A percentile compares a stretch with the other conserved stretches of the same genome.
Evolutionary conservation across 2,113 vertebrate species (phyloP).

Genomic region (Oreochromis spilurus): DNA sequence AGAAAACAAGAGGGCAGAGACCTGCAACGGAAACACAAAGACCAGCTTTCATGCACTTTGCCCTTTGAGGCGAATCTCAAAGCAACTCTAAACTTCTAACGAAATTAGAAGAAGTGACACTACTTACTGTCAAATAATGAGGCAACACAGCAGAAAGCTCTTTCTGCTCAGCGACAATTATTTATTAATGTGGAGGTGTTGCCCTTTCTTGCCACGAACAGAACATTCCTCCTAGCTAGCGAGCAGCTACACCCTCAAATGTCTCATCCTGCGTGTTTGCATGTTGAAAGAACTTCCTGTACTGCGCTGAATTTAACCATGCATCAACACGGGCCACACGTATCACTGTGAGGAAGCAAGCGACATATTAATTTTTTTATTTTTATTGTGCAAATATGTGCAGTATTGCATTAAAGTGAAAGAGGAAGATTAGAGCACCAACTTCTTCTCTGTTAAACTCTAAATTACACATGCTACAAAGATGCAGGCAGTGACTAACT

Average conservation of each 20-base stretch:
- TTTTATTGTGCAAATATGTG: neutral
- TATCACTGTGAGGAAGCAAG: neutral
- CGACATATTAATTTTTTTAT: neutral
- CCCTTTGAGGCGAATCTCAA: neutral
- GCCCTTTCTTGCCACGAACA: neutral
- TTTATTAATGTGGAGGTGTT: neutral
- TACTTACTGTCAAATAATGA: neutral
- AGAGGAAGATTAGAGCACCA: neutral
- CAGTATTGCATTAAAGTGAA: neutral
- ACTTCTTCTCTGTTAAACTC: neutral
- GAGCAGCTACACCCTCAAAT: neutral
- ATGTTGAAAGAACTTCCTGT: conserved; percentile 26
- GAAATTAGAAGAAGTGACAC: neutral
- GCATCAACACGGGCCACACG: neutral
- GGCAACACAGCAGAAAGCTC: neutral
- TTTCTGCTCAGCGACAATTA: neutral
- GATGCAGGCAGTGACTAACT: neutral
- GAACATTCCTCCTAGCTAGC: neutral
- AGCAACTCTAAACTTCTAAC: neutral
- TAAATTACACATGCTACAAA: neutral
- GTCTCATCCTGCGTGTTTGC: neutral
- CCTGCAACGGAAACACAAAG: neutral
- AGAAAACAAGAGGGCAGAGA: neutral
- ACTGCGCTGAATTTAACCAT: neutral
- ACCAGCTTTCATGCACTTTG: neutral